phyloP scores from a whole-genome alignment of 1,140 invertebrate genomes.

The Euglossa dilemma region DNA sequence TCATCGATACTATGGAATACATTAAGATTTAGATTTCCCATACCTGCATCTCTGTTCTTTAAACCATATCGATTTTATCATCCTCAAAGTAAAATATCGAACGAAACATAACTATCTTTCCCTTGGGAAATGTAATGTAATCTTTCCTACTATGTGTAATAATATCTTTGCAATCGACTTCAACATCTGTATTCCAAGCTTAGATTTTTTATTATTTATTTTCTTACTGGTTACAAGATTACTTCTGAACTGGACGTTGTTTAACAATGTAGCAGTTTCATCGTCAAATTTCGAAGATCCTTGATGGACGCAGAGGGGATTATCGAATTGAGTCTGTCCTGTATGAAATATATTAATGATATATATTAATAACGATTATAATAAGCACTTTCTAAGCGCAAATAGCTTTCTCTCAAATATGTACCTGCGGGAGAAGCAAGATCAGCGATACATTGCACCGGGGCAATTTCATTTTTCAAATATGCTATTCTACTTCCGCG shows the following conservation, averaged over 20 bases:
- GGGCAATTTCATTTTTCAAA: too few species aligned
- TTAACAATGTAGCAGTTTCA: conserved; percentile 84
- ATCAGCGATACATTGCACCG: too few species aligned
- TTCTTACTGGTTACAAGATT: conserved; percentile 86
- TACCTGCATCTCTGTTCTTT: conserved; percentile 92
- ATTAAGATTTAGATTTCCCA: conserved; percentile 90
- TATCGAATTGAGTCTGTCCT: conserved; percentile 96
- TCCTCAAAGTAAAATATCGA: background rate
- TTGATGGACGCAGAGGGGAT: conserved; percentile 94
- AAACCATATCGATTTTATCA: conserved; percentile 82
- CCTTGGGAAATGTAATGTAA: background rate
- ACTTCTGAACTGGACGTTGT: conserved; percentile 86
- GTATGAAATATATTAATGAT: conserved; percentile 11
- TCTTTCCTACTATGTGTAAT: conserved; percentile 5
- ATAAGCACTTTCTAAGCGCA: too few species aligned
- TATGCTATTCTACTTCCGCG: too few species aligned
- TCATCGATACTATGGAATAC: conserved; percentile 92
- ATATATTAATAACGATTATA: too few species aligned
- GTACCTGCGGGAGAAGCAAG: conserved; percentile 85
- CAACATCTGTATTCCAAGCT: conserved; percentile 79
- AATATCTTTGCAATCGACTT: conserved; percentile 82
- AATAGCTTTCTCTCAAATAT: background rate
- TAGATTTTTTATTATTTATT: conserved; percentile 74
- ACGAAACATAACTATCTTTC: background rate
- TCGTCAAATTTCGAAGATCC: conserved; percentile 83